A percentile compares a stretch with the other conserved stretches of the same genome.
Conservation (phyloP, 1,140 invertebrate genomes). For the Procambarus virginalis region DNA sequence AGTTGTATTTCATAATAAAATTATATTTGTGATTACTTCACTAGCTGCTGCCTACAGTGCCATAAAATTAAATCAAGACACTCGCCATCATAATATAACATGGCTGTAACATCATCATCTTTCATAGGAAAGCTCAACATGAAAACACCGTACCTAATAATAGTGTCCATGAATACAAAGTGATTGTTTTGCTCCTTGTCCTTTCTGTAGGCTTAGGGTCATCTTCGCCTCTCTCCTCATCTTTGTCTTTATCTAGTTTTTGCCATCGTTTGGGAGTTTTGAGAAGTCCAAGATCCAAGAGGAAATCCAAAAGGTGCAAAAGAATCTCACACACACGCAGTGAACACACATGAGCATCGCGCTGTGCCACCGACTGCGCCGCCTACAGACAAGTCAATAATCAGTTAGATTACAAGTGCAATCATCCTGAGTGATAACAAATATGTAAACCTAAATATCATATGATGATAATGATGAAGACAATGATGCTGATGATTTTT, state of each 20-base stretch:
- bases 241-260: slow-evolving; percentile 49
- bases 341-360: slow-evolving; percentile 85
- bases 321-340: slow-evolving; percentile 91
- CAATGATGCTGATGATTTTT: too few species aligned
- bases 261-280: slow-evolving; percentile 69
- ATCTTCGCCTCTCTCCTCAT: slow-evolving; percentile 35
- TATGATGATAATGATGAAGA: too few species aligned
- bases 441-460: too few species aligned
- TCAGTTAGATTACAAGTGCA: too few species aligned
- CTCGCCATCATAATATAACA: too few species aligned
- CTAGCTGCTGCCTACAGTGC: too few species aligned
- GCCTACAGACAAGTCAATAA: slow-evolving; percentile 78
- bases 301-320: slow-evolving; percentile 89
- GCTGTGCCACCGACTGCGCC: slow-evolving; percentile 87
- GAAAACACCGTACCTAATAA: slow-evolving; percentile 74
- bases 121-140: not conserved
- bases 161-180: slow-evolving; percentile 76
- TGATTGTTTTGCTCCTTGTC: slow-evolving; percentile 70
- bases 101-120: too few species aligned
- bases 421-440: too few species aligned
- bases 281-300: slow-evolving; percentile 89
- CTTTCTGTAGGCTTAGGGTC: slow-evolving; percentile 30
- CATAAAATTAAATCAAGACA: too few species aligned
- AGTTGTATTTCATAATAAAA: too few species aligned
- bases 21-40: too few species aligned